Evolutionary conservation across 2,888 invertebrate genomes (phyloP), one percentile per base, ranked within the genome.

Genomic region (Callimorpha dominula): DNA sequence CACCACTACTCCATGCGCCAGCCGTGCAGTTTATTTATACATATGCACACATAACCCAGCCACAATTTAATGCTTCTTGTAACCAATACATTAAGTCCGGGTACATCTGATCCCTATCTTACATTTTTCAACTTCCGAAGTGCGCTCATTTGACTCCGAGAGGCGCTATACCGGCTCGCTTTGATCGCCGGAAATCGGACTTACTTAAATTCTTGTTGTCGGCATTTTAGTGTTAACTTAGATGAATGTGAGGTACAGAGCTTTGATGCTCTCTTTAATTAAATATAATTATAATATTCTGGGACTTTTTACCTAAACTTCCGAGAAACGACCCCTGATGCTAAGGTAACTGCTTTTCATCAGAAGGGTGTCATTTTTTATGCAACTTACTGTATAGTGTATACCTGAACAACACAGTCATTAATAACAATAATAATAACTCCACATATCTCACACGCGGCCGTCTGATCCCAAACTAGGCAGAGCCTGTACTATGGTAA

Each of bases 121-220:
- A 82, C 80, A 84, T 83, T 78, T 79, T 82, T 84, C 60, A 77
- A 83, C 83, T 83, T 83, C 83, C 83, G 83, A 83, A 81, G 73
- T 78, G 71, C 78, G 73, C 78, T 81, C 71, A 74, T 81, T 80
- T 73, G 69, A 78, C 76, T 73, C 75, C 67, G 65, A 42, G 75
- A 78, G 83, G 84, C 83, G 84, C 84, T 83, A 80, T 82, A 78
- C 80, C 80, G 82, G 84, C 68, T 14, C 72, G 68, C 75, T 84
- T 83, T 84, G 83, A 84, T 73, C 80, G 75, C 84, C 84, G 83
- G 83, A 83, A 76, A 82, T 70, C 65, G 74, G 63, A 76, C 69
- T 80, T 67, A 80, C 77, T 80, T 78, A 84, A 75, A 82, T 80
- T 78, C 78, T 77, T 72, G 71, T 73, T 70, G 71, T 40, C 43